Base-by-base conservation (phyloP, 2,888 invertebrate species). In the Ormyrus thymus region DNA sequence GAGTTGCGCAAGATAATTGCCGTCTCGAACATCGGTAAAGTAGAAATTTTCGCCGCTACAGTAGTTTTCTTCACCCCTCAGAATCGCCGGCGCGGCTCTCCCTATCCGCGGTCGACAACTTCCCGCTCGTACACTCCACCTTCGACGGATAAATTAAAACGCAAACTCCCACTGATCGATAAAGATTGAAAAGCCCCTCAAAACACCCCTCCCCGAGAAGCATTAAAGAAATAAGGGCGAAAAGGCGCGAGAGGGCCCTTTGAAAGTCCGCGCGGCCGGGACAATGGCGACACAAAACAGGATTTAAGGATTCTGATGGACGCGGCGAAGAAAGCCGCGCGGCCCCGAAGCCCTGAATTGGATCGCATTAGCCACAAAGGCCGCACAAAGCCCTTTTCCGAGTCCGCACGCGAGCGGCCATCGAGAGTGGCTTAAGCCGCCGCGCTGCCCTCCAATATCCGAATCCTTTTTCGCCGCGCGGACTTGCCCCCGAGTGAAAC, bases 361-460 rank as follows among this genome's bases (percentile, higher is more conserved):
- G 83, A 87, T 86, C 84, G 86, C 83, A 86, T 86, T 85, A 86
- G 78, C 83, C 83, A 83, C 84, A 85, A 85, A 83, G 74, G 83
- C 73, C 73, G 66, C 73, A 76, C 29, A 69, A 61, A 68, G 76
- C 59, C 82, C 83, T 81, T 80, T 81, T 80, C 82, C 81, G 29
- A 29, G 77, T 81, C 79, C 81, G 55, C 74, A 68, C 73, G 76
- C 29, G 29, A 29, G 29, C 4, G 29, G 79, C 61, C 79, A 81
- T 83, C 81, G 81, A 82, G 82, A 29, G 29, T 83, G 82, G 83
- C 83, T 83, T 82, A 79, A 80, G 76, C 59, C 78, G 78, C 80
- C 68, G 72, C 79, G 66, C 79, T 76, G 50, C 45, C 69, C 59
- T 64, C 73, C 80, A 69, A 81, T 74, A 80, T 65, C 29, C 77